Evolutionary conservation across 2,888 invertebrate species (phyloP).

Genomic region (Diarsia rubi): DNA sequence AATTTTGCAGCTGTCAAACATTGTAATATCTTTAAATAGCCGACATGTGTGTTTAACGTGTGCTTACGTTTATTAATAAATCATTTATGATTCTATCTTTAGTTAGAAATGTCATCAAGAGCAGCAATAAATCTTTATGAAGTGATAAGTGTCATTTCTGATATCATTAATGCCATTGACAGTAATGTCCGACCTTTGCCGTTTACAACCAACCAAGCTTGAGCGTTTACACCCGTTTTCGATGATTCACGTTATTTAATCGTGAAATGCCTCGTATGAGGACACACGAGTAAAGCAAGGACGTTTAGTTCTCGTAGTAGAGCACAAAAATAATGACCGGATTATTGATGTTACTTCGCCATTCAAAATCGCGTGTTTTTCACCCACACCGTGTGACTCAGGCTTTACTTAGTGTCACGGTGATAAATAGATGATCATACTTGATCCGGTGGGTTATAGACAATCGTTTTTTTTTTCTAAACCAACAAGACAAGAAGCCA

Average conservation of each 20-base stretch:
- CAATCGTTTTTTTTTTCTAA: slow-evolving; percentile 55
- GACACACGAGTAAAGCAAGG: slow-evolving; percentile 58
- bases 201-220: slow-evolving; percentile 20
- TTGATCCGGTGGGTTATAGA: slow-evolving; percentile 56
- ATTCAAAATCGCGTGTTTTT: slow-evolving; percentile 63
- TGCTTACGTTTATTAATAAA: slow-evolving; percentile 22
- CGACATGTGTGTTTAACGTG: not conserved
- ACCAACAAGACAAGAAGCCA: slow-evolving; percentile 32
- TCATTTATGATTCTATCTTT: slow-evolving; percentile 25
- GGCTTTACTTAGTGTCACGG: slow-evolving; percentile 62
- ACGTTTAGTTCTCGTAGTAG: slow-evolving; percentile 50
- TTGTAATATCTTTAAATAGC: slow-evolving; percentile 26
- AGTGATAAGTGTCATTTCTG: slow-evolving; percentile 23
- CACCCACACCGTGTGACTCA: slow-evolving; percentile 67
- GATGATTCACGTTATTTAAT: slow-evolving; percentile 62
- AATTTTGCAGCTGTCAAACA: slow-evolving; percentile 10
- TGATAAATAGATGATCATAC: slow-evolving; percentile 64
- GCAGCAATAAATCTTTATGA: slow-evolving; percentile 28
- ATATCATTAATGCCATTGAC: slow-evolving; percentile 26
- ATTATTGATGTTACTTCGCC: slow-evolving; percentile 59
- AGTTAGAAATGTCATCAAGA: slow-evolving; percentile 32
- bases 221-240: slow-evolving; percentile 33
- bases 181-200: not conserved
- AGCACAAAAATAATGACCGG: slow-evolving; percentile 37
- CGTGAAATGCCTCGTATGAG: slow-evolving; percentile 54